phyloP scores from a whole-genome alignment of 2,113 vertebrate species.

The Poeciliopsis turrubarensis region DNA sequence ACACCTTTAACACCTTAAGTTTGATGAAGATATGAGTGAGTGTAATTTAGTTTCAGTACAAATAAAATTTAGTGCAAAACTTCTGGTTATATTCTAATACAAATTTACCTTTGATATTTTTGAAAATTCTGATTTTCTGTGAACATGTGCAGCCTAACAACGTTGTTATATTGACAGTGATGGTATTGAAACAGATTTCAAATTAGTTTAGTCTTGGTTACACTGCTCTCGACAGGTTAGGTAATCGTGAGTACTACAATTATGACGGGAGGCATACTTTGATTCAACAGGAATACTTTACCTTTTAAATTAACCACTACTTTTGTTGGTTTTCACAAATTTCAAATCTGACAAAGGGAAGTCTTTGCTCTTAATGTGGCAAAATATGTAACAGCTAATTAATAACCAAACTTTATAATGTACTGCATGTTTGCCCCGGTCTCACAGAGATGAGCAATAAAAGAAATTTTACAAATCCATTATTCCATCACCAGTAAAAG shows the following conservation, averaged over 20 bases:
- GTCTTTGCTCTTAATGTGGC: not conserved
- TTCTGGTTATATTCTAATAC: not conserved
- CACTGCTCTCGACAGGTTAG: not conserved
- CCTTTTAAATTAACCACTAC: too few relatives aligned
- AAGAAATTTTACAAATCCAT: too few relatives aligned
- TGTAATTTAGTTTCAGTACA: too few relatives aligned
- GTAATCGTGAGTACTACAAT: not conserved
- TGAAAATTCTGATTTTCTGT: not conserved
- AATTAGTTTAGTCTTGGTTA: not conserved
- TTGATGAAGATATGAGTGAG: too few relatives aligned
- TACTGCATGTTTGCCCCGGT: not conserved
- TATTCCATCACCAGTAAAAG: too few relatives aligned
- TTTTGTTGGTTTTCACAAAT: too few relatives aligned
- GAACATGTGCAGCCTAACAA: not conserved
- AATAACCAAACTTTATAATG: not conserved
- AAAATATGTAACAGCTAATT: not conserved
- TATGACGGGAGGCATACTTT: not conserved
- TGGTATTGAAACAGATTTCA: not conserved
- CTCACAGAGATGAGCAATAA: too few relatives aligned
- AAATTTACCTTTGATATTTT: not conserved
- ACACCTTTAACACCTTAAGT: too few relatives aligned
- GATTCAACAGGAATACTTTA: not conserved
- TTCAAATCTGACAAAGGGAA: too few relatives aligned
- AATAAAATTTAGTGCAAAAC: not conserved
- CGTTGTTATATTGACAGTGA: not conserved